These are phyloP conservation scores for Ceratina australensis DNA, from an alignment of 1,140 invertebrate genomes.

Conservation along the genomic window DNA sequence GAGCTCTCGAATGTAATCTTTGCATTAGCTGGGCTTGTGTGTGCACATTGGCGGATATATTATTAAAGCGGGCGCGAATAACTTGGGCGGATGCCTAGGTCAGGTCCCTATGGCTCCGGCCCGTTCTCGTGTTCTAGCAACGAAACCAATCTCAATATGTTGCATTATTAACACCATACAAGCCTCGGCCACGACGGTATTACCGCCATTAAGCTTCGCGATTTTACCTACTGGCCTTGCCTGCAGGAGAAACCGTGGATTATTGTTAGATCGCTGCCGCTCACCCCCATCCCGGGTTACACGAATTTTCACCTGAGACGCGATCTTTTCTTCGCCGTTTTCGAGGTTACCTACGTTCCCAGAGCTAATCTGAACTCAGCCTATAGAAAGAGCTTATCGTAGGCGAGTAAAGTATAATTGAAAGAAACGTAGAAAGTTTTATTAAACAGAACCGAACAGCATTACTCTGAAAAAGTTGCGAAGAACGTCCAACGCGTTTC, in stretches of 20 bases:
- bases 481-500: neutral
- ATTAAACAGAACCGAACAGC: too few relatives aligned
- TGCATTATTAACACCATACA: conserved; percentile 73
- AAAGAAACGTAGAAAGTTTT: too few relatives aligned
- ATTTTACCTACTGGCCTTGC: conserved; percentile 51
- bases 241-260: conserved; percentile 35
- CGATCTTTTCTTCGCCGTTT: neutral
- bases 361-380: too few relatives aligned
- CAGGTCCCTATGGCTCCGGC: conserved; percentile 66
- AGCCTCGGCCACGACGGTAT: conserved; percentile 63
- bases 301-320: conserved; percentile 42
- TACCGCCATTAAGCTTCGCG: conserved; percentile 62
- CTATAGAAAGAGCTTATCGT: too few relatives aligned
- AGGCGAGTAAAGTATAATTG: too few relatives aligned
- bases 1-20: conserved; percentile 39
- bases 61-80: conserved; percentile 66
- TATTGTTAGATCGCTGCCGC: conserved; percentile 41
- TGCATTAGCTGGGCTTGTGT: conserved; percentile 36
- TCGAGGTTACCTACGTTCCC: neutral
- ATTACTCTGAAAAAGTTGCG: too few relatives aligned
- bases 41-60: conserved; percentile 56
- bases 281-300: neutral
- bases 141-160: conserved; percentile 74
- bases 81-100: conserved; percentile 66
- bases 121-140: conserved; percentile 43